Percentiles rank a stretch among this genome's conserved stretches.
These are phyloP conservation scores for Strix uralensis DNA, from an alignment of 2,113 vertebrate species.

Conservation along the genomic window DNA sequence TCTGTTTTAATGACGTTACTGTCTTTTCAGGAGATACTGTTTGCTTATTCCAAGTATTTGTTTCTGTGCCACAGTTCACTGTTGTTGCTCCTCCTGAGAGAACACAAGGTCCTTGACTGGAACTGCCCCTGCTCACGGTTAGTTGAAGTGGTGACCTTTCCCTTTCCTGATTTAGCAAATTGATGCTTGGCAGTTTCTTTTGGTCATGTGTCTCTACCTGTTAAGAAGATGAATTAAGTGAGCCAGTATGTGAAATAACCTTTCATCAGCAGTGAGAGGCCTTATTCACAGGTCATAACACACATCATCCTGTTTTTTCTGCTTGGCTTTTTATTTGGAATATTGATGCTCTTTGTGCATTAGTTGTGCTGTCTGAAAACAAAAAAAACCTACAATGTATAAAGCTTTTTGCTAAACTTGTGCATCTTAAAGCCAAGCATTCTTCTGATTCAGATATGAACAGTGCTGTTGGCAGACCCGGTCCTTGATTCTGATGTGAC, in stretches of 20 bases:
- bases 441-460: not conserved
- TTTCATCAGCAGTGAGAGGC: not conserved
- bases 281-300: not conserved
- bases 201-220: fast-evolving
- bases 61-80: not conserved
- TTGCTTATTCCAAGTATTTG: not conserved
- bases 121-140: not conserved
- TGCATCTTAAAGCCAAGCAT: not conserved
- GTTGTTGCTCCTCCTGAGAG: not conserved
- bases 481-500: not conserved
- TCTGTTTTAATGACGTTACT: not conserved
- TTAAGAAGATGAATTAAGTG: not conserved
- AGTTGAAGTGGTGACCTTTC: not conserved
- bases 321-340: not conserved
- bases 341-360: not conserved
- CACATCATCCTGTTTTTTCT: not conserved
- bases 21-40: not conserved
- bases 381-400: not conserved
- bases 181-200: not conserved
- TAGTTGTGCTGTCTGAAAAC: not conserved
- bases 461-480: not conserved
- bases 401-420: not conserved
- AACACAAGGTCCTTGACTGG: not conserved
- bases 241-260: not conserved
- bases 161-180: not conserved